A percentile compares a stretch with the other conserved stretches of the same genome.
Conservation (phyloP, 1,140 invertebrate species). For the Armadillidium nasatum region DNA sequence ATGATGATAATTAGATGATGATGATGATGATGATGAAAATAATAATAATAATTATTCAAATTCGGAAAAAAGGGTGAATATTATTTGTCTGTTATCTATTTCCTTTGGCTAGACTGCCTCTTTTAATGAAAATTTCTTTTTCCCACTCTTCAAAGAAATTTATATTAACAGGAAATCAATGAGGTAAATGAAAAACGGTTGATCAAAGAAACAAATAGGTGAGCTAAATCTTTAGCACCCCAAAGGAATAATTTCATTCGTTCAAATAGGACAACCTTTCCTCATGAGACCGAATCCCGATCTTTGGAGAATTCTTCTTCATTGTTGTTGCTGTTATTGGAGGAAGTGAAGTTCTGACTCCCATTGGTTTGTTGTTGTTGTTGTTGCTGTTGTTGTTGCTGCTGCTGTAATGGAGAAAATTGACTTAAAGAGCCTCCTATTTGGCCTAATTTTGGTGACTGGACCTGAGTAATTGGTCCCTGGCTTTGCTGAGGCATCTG, state of each 20-base stretch:
- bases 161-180: not conserved
- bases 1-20: too few relatives aligned
- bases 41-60: too few relatives aligned
- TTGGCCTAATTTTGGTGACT: not conserved
- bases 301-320: not conserved
- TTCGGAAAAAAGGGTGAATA: too few relatives aligned
- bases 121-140: too few relatives aligned
- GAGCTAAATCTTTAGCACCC: not conserved
- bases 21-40: too few relatives aligned
- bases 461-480: constrained; percentile 1
- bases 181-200: not conserved
- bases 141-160: too few relatives aligned
- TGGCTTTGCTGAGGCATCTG: not conserved
- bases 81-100: too few relatives aligned
- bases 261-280: not conserved
- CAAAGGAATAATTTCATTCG: too few relatives aligned
- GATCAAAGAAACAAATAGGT: not conserved
- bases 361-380: not conserved
- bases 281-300: not conserved
- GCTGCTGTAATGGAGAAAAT: not conserved
- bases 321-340: not conserved
- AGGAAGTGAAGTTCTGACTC: not conserved
- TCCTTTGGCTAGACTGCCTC: too few relatives aligned
- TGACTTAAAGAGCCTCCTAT: not conserved
- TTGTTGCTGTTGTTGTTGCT: too few relatives aligned